Percentiles rank a stretch among this genome's conserved stretches.
Evolutionary conservation across 2,888 invertebrate species (phyloP).

Genomic region (Horisme vitalbata): DNA sequence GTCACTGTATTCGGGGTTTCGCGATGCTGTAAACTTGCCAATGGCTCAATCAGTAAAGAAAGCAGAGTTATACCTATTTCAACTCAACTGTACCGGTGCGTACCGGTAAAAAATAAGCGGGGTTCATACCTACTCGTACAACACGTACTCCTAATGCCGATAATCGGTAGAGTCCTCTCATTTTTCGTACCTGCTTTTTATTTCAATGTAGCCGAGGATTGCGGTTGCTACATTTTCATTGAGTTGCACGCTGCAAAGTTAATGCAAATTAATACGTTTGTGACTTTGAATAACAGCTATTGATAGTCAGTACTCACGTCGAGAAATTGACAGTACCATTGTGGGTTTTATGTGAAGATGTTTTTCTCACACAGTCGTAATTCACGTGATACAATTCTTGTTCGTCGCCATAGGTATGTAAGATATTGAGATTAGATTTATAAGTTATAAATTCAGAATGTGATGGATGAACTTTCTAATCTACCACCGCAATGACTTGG

Average conservation of each 20-base stretch:
- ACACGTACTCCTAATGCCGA: too few relatives aligned
- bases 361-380: neutral
- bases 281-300: slow-evolving; percentile 15
- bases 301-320: neutral
- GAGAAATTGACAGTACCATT: neutral
- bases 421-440: too few relatives aligned
- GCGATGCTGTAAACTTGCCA: slow-evolving; percentile 7
- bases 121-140: too few relatives aligned
- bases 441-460: too few relatives aligned
- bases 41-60: neutral
- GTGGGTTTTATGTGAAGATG: slow-evolving; percentile 1
- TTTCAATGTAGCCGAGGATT: slow-evolving; percentile 4
- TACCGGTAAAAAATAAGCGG: too few relatives aligned
- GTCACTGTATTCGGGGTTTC: slow-evolving; percentile 24
- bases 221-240: slow-evolving; percentile 14
- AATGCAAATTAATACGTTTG: slow-evolving; percentile 13
- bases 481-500: too few relatives aligned
- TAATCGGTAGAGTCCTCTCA: too few relatives aligned
- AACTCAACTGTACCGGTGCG: too few relatives aligned
- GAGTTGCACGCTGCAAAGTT: slow-evolving; percentile 11
- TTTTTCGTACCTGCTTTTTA: slow-evolving; percentile 1
- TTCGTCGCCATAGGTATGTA: slow-evolving; percentile 5
- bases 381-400: slow-evolving; percentile 10
- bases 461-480: too few relatives aligned
- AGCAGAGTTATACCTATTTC: neutral